phyloP scores from a whole-genome alignment of 2,888 invertebrate genomes.

The Poecilobothrus nobilitatus region DNA sequence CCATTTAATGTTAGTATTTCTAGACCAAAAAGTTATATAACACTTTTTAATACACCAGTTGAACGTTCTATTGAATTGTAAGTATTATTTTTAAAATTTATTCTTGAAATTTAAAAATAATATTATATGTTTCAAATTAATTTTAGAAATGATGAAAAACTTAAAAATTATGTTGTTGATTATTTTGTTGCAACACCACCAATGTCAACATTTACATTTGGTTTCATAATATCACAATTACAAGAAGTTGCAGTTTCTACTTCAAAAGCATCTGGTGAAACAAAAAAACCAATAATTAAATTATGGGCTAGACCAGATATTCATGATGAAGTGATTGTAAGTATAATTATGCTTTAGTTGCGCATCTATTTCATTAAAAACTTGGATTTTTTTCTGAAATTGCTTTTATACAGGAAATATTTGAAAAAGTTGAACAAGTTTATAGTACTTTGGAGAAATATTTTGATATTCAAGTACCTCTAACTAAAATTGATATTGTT shows the following conservation, averaged over 20 bases:
- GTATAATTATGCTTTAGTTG: neutral
- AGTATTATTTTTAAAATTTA: conserved; percentile 27
- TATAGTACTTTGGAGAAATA: conserved; percentile 53
- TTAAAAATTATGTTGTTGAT: conserved; percentile 53
- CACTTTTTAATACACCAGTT: conserved; percentile 58
- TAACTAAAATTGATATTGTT: conserved; percentile 61
- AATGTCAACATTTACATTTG: conserved; percentile 69
- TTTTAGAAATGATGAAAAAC: conserved; percentile 15
- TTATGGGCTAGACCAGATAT: conserved; percentile 44
- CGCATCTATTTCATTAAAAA: neutral
- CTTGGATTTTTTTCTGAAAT: neutral
- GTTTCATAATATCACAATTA: conserved; percentile 62
- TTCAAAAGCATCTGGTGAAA: conserved; percentile 23
- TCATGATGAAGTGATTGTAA: conserved; percentile 42
- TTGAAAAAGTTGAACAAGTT: conserved; percentile 51
- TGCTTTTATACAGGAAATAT: conserved; percentile 43
- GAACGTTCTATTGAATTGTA: conserved; percentile 53
- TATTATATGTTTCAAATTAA: neutral
- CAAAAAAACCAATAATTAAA: conserved; percentile 36
- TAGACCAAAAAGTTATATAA: conserved; percentile 50
- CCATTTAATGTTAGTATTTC: conserved; percentile 58
- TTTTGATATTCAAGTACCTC: conserved; percentile 57
- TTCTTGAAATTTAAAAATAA: no score
- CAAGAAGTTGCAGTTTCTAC: conserved; percentile 29
- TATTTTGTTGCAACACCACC: conserved; percentile 62